Evolutionary conservation across 2,888 invertebrate genomes (phyloP).

Genomic region (Tryphoninae sp.): DNA sequence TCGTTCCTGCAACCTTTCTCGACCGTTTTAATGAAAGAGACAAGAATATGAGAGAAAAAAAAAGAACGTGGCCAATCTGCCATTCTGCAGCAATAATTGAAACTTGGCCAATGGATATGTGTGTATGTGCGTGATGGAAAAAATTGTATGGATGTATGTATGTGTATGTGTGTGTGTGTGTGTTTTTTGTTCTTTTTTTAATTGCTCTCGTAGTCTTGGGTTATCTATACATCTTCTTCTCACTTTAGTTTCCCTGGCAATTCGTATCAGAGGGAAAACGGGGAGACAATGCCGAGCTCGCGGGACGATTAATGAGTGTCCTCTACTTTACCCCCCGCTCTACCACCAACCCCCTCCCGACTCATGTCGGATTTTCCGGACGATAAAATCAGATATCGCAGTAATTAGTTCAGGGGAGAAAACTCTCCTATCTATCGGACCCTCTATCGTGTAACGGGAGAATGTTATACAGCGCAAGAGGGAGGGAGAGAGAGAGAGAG

Average conservation of each 20-base stretch:
- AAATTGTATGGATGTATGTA: neutral
- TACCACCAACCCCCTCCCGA: neutral
- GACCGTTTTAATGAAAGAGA: conserved; percentile 2
- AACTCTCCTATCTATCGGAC: conserved; percentile 43
- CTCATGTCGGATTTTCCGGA: conserved; percentile 62
- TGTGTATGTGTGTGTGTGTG: neutral
- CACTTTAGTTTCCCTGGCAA: conserved; percentile 13
- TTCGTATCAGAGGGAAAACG: conserved; percentile 36
- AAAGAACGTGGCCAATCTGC: neutral
- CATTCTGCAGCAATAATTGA: conserved; percentile 4
- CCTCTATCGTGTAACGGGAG: neutral
- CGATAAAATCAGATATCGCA: conserved; percentile 69
- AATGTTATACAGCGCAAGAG: conserved; percentile 20
- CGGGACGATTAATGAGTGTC: conserved; percentile 58
- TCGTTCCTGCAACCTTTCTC: neutral
- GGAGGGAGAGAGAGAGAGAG: neutral
- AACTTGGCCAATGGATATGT: neutral
- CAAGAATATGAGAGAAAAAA: neutral
- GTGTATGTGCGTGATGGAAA: neutral
- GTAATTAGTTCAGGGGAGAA: conserved; percentile 69
- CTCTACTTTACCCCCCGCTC: conserved; percentile 1
- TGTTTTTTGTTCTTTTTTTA: neutral
- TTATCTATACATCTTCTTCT: conserved; percentile 23
- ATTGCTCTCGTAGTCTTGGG: conserved; percentile 1
- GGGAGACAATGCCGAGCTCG: conserved; percentile 41